phyloP scores from a whole-genome alignment of 2,113 vertebrate genomes.

The Terrapene triunguis region DNA sequence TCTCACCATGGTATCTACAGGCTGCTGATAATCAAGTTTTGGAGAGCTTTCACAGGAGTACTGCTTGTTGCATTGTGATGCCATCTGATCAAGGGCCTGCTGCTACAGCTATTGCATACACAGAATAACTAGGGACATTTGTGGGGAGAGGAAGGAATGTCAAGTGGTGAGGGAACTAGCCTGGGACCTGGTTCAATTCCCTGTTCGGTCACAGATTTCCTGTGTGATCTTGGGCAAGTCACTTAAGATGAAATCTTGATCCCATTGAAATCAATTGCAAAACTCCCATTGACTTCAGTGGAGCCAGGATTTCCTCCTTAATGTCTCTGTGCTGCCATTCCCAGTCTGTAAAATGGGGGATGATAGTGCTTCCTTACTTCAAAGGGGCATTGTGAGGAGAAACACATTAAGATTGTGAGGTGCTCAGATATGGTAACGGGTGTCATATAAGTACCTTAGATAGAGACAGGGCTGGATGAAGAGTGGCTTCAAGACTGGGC shows the following conservation, averaged over 20 bases:
- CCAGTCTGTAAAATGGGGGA: background rate
- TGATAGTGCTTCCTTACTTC: background rate
- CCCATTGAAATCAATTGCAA: no score
- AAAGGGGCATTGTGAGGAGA: no score
- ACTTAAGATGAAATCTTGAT: no score
- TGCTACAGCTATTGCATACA: background rate
- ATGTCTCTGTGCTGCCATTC: background rate
- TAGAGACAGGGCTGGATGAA: background rate
- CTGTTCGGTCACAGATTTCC: fast-evolving
- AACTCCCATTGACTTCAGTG: background rate
- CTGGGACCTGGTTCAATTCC: background rate
- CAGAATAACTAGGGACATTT: background rate
- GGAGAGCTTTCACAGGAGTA: background rate
- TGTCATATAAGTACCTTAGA: no score
- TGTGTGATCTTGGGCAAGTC: background rate
- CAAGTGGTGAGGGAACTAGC: background rate
- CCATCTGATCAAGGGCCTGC: background rate
- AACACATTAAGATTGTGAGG: no score
- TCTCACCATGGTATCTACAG: background rate
- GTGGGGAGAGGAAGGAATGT: background rate
- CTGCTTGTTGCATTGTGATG: background rate
- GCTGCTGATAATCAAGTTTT: background rate
- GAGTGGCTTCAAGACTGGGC: background rate
- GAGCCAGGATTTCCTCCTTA: background rate
- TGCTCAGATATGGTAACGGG: no score